Evolutionary conservation across 2,888 invertebrate genomes (phyloP).

Genomic region (Agrilus biguttatus): DNA sequence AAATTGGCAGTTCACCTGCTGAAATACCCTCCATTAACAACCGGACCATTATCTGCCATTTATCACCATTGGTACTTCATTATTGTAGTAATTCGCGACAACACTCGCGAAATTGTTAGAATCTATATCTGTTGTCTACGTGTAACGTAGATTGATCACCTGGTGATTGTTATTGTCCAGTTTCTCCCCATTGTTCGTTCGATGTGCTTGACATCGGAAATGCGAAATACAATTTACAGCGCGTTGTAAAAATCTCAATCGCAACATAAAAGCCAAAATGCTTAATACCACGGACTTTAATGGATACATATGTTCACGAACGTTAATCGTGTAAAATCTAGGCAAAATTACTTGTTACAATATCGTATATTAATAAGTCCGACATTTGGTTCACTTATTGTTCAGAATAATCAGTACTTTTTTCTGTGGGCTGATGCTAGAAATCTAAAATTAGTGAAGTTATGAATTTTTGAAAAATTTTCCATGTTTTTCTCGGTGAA

Average conservation of each 20-base stretch:
- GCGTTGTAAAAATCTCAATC: constrained; percentile 1
- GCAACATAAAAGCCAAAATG: too few species aligned
- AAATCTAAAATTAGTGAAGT: too few species aligned
- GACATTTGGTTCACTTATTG: too few species aligned
- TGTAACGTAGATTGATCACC: constrained; percentile 26
- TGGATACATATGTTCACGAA: too few species aligned
- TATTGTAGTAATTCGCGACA: constrained; percentile 21
- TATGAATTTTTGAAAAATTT: too few species aligned
- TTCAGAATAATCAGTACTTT: too few species aligned
- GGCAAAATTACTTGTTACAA: too few species aligned
- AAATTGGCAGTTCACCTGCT: constrained; percentile 20
- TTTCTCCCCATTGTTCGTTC: constrained; percentile 11
- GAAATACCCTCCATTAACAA: constrained; percentile 22
- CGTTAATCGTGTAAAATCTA: too few species aligned
- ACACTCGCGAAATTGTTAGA: constrained; percentile 10
- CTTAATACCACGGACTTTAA: too few species aligned
- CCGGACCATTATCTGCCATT: constrained; percentile 26
- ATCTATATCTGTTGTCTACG: constrained; percentile 20
- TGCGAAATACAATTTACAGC: constrained; percentile 20
- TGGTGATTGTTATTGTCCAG: constrained; percentile 8
- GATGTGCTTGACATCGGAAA: constrained; percentile 21
- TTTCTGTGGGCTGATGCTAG: too few species aligned
- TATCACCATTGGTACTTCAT: constrained; percentile 27
- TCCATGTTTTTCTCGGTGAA: too few species aligned
- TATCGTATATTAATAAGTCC: too few species aligned